Base-by-base conservation (phyloP, 2,797 vertebrate genomes). In the Leuciscus waleckii region DNA sequence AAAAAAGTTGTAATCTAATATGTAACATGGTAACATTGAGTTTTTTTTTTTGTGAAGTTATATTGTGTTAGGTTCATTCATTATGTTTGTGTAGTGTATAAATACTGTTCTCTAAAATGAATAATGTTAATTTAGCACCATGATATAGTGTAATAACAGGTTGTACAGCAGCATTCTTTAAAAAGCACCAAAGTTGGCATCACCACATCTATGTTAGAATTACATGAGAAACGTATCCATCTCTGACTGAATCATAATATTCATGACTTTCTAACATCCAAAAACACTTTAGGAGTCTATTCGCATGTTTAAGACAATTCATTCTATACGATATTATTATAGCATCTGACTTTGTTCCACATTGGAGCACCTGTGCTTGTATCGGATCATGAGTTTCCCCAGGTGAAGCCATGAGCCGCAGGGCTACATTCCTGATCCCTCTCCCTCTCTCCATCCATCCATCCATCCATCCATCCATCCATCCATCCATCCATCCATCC, bases 361-460 rank as follows among this genome's bases (percentile, higher is more conserved):
- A 49, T 43, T 56, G 35, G 29, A 37, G 29, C 56, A n/a, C 29
- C 68, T 13, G 68, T 74, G 26, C 58, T 21, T 75, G 26, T 49
- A 63, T 68, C 51, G 46, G 26, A 4, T 19, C 43, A 10, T 41
- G 43, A 65, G 79, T 23, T 82, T 51, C 65, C 85, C 58, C 61
- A 54, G 83, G 83, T 65, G 23, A 37, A 46, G n/a, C 49, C 17
- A 17, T 82, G 43, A 69, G 71, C 75, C 77, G 11, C 43, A 26
- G 83, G 83, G 85, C 85, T 91, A 89, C 89, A 91, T 91, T 73
- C 88, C 89, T 65, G 89, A 91, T 51, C 90, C 89, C 82, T 90
- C 88, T 83, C 69, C 80, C 37, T 71, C n/a, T n/a, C n/a, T n/a
- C n/a, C n/a, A n/a, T 17, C 17, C 1, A 51, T 51, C 13, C 1